Evolutionary conservation across 2,888 invertebrate species (phyloP), one percentile per base, ranked within the genome.

Genomic region (Strigamia crassipes): DNA sequence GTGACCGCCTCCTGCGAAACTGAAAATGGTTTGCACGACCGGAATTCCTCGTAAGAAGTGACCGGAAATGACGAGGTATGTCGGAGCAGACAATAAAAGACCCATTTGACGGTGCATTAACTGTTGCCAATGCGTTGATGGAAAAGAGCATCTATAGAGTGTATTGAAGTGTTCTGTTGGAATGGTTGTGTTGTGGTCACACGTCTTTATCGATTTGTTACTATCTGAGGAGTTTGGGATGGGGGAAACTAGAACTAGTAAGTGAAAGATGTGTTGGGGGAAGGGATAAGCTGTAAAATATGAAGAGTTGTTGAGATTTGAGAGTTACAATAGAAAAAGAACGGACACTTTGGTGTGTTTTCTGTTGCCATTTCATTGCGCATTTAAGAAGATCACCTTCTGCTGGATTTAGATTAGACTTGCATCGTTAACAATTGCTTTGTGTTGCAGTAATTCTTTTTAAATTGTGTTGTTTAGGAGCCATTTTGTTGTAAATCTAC

Each of bases 41-140:
- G 73, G 73, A 73, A 73, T 73, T 73, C 73, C 73, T 73, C 73
- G 73, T 73, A 73, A 73, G 73, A 73, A 73, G 73, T 73, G 73
- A 73, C 73, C 73, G 73, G 73, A 73, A 73, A 73, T 73, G 73
- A 73, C 73, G 73, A 73, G 73, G 73, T 73, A 73, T 73, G 73
- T 73, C 73, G 73, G 9, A 31, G 73, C 4, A 73, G 73, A 73
- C 73, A 73, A 73, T 73, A 73, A 73, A 73, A 73, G 73, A 73
- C 27, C 73, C 73, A 73, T 73, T 73, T 73, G 73, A 73, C 73
- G 73, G 27, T 73, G 73, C 73, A 73, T 73, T 73, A 73, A 73
- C 73, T 73, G 73, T 73, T 73, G 73, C 73, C 73, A 73, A 73
- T 73, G 31, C 73, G 73, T 73, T 73, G 73, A 73, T 73, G 73